Evolutionary conservation across 2,888 invertebrate genomes (phyloP).

Genomic region (Chesias legatella): DNA sequence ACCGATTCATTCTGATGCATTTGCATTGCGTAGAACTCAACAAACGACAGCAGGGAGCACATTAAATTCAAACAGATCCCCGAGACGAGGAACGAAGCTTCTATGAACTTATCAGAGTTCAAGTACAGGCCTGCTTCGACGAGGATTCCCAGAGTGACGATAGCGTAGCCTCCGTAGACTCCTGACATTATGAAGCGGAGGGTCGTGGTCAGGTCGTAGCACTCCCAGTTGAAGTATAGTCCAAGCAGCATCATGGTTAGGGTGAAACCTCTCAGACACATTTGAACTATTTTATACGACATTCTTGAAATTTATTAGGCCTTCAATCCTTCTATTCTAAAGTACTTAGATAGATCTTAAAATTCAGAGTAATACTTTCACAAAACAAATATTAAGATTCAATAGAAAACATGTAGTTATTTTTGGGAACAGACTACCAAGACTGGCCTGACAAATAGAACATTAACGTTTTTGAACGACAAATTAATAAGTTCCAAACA

Average conservation of each 20-base stretch:
- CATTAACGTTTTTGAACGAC: too few species aligned
- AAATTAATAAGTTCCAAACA: too few species aligned
- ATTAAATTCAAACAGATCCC: slow-evolving; percentile 38
- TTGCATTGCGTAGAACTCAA: slow-evolving; percentile 31
- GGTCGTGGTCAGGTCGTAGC: slow-evolving; percentile 28
- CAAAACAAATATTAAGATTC: too few species aligned
- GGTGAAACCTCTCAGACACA: slow-evolving; percentile 44
- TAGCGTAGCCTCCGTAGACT: slow-evolving; percentile 42
- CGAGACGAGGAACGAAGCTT: slow-evolving; percentile 32
- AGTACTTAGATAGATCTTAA: background rate
- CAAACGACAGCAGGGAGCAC: slow-evolving; percentile 35
- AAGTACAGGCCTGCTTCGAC: slow-evolving; percentile 45
- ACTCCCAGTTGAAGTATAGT: slow-evolving; percentile 46
- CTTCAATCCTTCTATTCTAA: slow-evolving; percentile 1
- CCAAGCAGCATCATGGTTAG: slow-evolving; percentile 41
- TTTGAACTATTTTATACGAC: slow-evolving; percentile 40
- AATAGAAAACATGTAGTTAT: too few species aligned
- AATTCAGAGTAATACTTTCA: background rate
- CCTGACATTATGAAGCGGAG: slow-evolving; percentile 47
- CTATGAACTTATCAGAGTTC: slow-evolving; percentile 35
- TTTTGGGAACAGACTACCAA: too few species aligned
- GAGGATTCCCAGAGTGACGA: slow-evolving; percentile 47
- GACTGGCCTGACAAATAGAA: too few species aligned
- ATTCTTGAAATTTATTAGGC: slow-evolving; percentile 28
- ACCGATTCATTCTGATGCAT: slow-evolving; percentile 31